Evolutionary conservation across 23 tunicate genomes (phyloP), one percentile per base, ranked within the genome.

Genomic region (Styela plicata): DNA sequence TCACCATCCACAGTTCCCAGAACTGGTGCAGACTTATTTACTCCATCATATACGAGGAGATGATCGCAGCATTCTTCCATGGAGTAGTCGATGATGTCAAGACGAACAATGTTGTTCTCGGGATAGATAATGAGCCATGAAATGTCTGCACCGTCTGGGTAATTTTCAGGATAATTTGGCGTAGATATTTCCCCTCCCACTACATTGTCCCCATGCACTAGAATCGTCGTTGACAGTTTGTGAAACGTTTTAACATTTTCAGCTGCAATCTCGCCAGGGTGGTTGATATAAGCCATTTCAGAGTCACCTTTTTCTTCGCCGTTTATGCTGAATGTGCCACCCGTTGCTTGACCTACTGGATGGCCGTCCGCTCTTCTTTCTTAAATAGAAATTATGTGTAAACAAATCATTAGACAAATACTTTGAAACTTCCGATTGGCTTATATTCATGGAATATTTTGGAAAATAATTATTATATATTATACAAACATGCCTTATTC

Each of bases 71-170:
- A 68, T 23, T 68, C 73, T 21, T 68, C 73, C 10, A 23, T 68
- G 16, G 73, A 27, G 73, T 68, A 68, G 25, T 68, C 73, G 24
- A 23, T 16, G 13, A 68, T 68, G 16, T 68, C 73, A 13, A 68
- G 25, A 27, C 22, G 24, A 27, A 68, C 73, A 10, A 68, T 23
- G 25, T 68, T 68, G 73, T 68, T 29, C 22, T 27, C 20, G 24
- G 73, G 73, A 23, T 68, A 68, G 24, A 23, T 23, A 16, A 68
- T 68, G 29, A 68, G 73, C 87, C 87, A 84, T 0, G 87, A 62
- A 1, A 63, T 57, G 74, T 84, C 87, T 33, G 87, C 87, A n/a
- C 31, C 31, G 73, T 84, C 75, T 21, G 87, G 87, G 87, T 84
- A 84, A 63, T 62, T n/a, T 20, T 73, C 30, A 21, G 87, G 87